Evolutionary conservation across 2,797 vertebrate genomes (phyloP).

Genomic region (Onychomys torridus): DNA sequence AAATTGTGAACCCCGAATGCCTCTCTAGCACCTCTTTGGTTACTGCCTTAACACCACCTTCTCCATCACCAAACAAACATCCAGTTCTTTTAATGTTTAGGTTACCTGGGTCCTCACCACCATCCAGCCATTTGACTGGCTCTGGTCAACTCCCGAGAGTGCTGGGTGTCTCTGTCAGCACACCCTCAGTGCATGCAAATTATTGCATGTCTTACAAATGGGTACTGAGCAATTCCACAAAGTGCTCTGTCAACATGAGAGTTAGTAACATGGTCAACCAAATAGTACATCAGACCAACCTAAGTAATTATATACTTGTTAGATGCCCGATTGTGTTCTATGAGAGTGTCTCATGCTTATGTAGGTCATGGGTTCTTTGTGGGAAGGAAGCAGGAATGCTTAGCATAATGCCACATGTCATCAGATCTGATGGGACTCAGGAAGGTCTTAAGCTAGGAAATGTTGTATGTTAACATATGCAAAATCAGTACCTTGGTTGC

Average conservation of each 20-base stretch:
- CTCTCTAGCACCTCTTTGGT: neutral
- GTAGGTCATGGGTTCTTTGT: neutral
- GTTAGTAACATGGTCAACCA: slow-evolving; percentile 26
- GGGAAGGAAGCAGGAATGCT: neutral
- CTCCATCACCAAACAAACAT: neutral
- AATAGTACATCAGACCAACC: slow-evolving; percentile 41
- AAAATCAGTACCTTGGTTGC: neutral
- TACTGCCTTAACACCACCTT: neutral
- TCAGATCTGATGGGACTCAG: neutral
- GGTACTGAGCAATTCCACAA: slow-evolving; percentile 50
- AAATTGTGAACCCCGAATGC: neutral
- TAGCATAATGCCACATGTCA: neutral
- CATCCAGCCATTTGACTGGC: neutral
- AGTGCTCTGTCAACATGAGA: neutral
- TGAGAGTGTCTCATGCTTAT: neutral
- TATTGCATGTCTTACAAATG: neutral
- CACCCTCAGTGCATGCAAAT: neutral
- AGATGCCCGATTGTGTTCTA: neutral
- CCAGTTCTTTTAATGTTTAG: slow-evolving; percentile 49
- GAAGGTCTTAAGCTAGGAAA: neutral
- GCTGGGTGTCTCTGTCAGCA: neutral
- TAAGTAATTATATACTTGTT: neutral
- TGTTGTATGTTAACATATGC: neutral
- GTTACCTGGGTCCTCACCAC: neutral
- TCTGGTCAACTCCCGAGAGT: neutral